A percentile compares a stretch with the other conserved stretches of the same genome.
phyloP scores from a whole-genome alignment of 2,888 invertebrate species.

The Odontocolon sp. region DNA sequence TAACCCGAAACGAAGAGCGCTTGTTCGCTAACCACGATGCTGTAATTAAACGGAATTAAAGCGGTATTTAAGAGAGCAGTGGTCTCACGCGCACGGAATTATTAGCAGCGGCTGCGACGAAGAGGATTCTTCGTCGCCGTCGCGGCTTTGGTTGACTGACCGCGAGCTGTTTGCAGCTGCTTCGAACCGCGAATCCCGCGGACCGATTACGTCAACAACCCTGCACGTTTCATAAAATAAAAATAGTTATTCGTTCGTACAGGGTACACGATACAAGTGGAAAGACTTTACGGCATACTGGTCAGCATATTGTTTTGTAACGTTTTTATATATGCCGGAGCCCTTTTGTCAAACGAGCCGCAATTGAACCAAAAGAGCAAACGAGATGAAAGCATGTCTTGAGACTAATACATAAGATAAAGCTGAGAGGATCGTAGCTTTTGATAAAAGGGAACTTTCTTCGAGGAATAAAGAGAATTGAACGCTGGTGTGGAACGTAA shows the following conservation, averaged over 20 bases:
- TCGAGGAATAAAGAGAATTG: conserved; percentile 34
- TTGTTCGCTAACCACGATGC: conserved; percentile 33
- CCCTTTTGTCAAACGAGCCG: conserved; percentile 24
- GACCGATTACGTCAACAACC: conserved; percentile 55
- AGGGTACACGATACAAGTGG: background rate
- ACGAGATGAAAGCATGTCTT: background rate
- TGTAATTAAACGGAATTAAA: conserved; percentile 72
- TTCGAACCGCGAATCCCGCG: conserved; percentile 49
- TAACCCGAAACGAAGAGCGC: conserved; percentile 59
- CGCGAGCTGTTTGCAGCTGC: conserved; percentile 59
- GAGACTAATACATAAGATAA: background rate
- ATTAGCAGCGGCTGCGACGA: conserved; percentile 10
- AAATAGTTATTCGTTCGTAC: conserved; percentile 38
- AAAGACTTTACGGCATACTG: background rate
- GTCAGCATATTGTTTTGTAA: background rate
- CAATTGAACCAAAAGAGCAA: conserved; percentile 1
- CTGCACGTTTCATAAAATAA: conserved; percentile 32
- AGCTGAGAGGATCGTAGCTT: conserved; percentile 2
- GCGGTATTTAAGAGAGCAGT: conserved; percentile 64
- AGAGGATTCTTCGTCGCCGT: conserved; percentile 36
- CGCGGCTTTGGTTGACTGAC: conserved; percentile 69
- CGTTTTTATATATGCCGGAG: background rate
- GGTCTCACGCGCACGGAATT: conserved; percentile 9
- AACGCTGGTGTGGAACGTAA: too few species aligned
- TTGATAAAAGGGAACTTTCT: conserved; percentile 17